phyloP scores from a whole-genome alignment of 2,888 invertebrate species.

The Mellilla xanthometata region DNA sequence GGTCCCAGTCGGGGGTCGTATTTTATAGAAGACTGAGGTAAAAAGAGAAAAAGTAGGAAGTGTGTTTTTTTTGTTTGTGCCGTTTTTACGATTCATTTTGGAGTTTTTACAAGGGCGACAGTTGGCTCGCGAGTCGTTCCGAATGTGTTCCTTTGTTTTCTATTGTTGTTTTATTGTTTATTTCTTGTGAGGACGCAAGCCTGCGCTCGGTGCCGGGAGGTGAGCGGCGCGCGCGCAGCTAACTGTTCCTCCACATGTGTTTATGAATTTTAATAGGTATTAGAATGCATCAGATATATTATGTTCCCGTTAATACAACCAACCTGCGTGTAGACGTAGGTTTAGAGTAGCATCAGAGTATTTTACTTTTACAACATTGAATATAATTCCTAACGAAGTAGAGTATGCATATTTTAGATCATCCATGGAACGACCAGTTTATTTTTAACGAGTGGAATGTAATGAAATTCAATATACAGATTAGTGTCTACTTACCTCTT shows the following conservation, averaged over 20 bases:
- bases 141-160: slow-evolving; percentile 72
- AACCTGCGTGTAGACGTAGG: too few relatives aligned
- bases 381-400: too few relatives aligned
- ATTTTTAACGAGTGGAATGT: too few relatives aligned
- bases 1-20: slow-evolving; percentile 59
- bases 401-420: too few relatives aligned
- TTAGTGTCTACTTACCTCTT: too few relatives aligned
- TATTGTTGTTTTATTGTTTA: slow-evolving; percentile 53
- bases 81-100: slow-evolving; percentile 70
- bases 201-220: slow-evolving; percentile 41
- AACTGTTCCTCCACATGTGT: slow-evolving; percentile 29
- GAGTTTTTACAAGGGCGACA: slow-evolving; percentile 64
- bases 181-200: slow-evolving; percentile 57
- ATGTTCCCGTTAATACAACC: too few relatives aligned
- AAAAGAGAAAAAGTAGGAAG: slow-evolving; percentile 43
- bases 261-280: slow-evolving; percentile 16
- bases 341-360: too few relatives aligned
- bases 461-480: too few relatives aligned
- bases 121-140: slow-evolving; percentile 63
- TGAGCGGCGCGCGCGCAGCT: slow-evolving; percentile 35
- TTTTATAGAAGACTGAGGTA: slow-evolving; percentile 55
- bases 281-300: not conserved
- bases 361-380: too few relatives aligned
- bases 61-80: slow-evolving; percentile 38
- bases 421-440: too few relatives aligned